Evolutionary conservation across 2,888 invertebrate genomes (phyloP), one percentile per base, ranked within the genome.

Genomic region (Protophormia terraenovae): DNA sequence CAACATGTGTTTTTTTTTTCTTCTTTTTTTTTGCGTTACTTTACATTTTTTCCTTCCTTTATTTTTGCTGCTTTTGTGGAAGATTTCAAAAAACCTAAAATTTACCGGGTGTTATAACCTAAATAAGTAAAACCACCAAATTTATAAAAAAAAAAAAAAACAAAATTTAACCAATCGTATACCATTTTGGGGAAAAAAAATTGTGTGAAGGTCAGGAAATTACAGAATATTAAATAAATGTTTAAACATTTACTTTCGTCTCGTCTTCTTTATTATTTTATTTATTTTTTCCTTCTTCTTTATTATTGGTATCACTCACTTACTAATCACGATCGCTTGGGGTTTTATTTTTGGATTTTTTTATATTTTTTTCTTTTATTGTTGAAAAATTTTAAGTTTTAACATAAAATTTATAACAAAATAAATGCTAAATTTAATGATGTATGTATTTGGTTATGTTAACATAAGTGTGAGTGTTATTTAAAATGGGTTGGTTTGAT

Each of bases 201-300:
- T 53, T 75, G 75, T 84, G 79, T 80, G 75, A 84, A 84, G 84
- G 84, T 80, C 84, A 69, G 32, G 45, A 69, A 47, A 75, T 83
- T 79, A 79, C 72, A 83, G 83, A 83, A 83, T 82, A 76, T 71
- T 82, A 76, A 69, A 71, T 58, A 71, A n/a, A n/a, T n/a, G n/a
- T 38, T 72, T 73, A 32, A 67, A 73, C 24, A 29, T 66, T 73
- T 67, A 60, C 29, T 60, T 73, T 53, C 45, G 19, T 50, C 10
- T 47, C 22, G 32, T 50, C 80, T 53, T 60, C 38, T 45, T 45
- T 53, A 16, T 38, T 2, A 64, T 45, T 47, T 67, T n/a, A 27
- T 2, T 35, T 22, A 8, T 24, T 72, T 41, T 35, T 47, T 12
- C 50, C 50, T 53, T 64, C 6, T 27, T 45, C 14, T 47, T 66